Evolutionary conservation across 2,113 vertebrate species (phyloP), one percentile per base, ranked within the genome.

Genomic region (Herpailurus yagouaroundi): DNA sequence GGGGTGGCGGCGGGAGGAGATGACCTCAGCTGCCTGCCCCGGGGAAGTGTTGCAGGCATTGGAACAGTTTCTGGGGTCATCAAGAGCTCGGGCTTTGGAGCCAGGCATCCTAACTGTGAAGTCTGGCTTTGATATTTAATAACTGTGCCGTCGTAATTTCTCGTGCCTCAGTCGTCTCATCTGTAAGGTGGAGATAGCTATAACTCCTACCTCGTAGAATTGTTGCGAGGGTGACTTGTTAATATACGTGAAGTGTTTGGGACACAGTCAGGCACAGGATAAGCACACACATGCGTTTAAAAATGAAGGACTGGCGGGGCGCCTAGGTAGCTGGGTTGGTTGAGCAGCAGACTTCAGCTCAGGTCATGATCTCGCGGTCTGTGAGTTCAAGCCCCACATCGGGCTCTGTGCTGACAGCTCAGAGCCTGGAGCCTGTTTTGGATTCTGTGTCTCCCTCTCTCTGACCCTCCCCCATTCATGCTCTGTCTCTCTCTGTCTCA

Each of bases 21-120:
- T 1, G 41, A 50, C n/a, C 71, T 52, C 68, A 18, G 6, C 36
- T 3, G 1, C 38, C 60, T 63, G 19, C 4, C 68, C 36, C 7
- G 0, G 3, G 9, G 9, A 9, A 3, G 5, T 13, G 18, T 7
- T 76, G 41, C 76, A 57, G 38, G 10, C 11, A 7, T 4, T 4
- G 45, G 64, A 92, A 29, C 73, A 45, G 41, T 12, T 60, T 77
- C 88, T 18, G 2, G 18, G 1, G 10, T 23, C 16, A 2, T 68
- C 23, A 31, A 41, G n/a, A 80, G 68, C 36, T 84, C 15, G 3
- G 41, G 63, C 64, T 69, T 4, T 3, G 57, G 68, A 71, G 41
- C 64, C 64, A 3, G 33, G 4, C 21, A 0, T 33, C 69, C 19
- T 52, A 36, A 33, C 41, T 5, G 57, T 10, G 16, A 64, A 45